phyloP scores from a whole-genome alignment of 64 coral and sea anemone species.

The Montipora efflorescens region DNA sequence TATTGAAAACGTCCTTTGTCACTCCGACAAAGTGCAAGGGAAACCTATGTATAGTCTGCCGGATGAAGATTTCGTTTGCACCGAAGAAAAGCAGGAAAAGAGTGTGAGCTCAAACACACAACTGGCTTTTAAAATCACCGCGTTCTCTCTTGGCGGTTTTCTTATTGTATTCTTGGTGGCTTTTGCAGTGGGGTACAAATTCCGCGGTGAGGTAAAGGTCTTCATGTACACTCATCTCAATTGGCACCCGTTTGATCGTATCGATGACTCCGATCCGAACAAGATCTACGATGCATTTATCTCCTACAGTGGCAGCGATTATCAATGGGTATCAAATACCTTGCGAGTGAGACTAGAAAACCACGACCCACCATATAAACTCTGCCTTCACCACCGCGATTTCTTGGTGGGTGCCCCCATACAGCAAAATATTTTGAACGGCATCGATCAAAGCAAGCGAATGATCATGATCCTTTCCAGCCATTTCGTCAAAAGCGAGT shows the following conservation, averaged over 20 bases:
- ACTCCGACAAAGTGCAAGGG: slow-evolving; percentile 33
- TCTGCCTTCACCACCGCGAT: slow-evolving; percentile 80
- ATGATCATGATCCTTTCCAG: slow-evolving; percentile 80
- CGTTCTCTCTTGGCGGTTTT: slow-evolving; percentile 1
- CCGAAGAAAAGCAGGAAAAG: background rate
- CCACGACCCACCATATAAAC: slow-evolving; percentile 69
- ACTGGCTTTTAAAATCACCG: background rate
- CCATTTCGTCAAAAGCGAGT: slow-evolving; percentile 83
- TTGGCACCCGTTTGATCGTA: slow-evolving; percentile 86
- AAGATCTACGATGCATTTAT: slow-evolving; percentile 90
- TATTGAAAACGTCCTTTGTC: slow-evolving; percentile 62
- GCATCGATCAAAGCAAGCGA: slow-evolving; percentile 67
- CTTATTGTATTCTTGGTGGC: slow-evolving; percentile 12
- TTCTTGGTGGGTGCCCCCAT: slow-evolving; percentile 68
- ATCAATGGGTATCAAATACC: slow-evolving; percentile 62
- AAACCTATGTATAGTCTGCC: slow-evolving; percentile 46
- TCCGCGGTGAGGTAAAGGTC: slow-evolving; percentile 75
- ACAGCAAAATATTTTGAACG: slow-evolving; percentile 78
- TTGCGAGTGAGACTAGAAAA: slow-evolving; percentile 58
- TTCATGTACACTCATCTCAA: slow-evolving; percentile 70
- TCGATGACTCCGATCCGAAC: slow-evolving; percentile 70
- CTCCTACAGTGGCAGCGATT: slow-evolving; percentile 73
- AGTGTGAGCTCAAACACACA: background rate
- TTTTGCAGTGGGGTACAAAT: slow-evolving; percentile 33
- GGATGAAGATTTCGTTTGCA: slow-evolving; percentile 68